phyloP scores from a whole-genome alignment of 2,797 vertebrate species.

The Sorex maritimensis region DNA sequence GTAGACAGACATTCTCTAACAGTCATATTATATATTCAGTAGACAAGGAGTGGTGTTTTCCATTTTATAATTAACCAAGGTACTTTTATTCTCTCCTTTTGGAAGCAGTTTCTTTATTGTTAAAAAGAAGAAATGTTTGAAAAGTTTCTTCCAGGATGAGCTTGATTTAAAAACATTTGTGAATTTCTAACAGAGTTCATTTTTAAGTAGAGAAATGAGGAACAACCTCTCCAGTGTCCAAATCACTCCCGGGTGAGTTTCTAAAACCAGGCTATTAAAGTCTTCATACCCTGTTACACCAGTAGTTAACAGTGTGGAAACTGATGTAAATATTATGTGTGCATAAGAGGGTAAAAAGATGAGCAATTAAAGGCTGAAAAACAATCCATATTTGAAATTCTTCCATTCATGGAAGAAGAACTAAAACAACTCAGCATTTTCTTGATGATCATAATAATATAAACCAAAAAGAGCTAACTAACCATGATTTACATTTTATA shows the following conservation, averaged over 20 bases:
- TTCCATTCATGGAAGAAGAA: neutral
- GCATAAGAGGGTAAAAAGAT: neutral
- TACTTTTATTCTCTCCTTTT: slow-evolving; percentile 49
- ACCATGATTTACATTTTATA: neutral
- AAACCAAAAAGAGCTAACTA: neutral
- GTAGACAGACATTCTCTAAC: neutral
- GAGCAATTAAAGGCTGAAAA: neutral
- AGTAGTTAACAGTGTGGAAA: neutral
- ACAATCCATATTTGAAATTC: neutral
- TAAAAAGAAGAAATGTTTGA: neutral
- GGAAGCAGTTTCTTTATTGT: slow-evolving; percentile 41
- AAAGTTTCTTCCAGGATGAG: slow-evolving; percentile 52
- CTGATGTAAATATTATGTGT: neutral
- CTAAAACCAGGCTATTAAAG: neutral
- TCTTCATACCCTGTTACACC: neutral
- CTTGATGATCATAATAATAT: neutral
- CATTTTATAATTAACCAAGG: slow-evolving; percentile 61
- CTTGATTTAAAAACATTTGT: slow-evolving; percentile 35
- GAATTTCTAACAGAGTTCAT: slow-evolving; percentile 49
- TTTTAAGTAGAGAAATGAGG: slow-evolving; percentile 31
- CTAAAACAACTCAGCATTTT: neutral
- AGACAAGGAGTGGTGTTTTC: neutral
- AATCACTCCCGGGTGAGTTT: neutral
- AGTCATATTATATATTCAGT: slow-evolving; percentile 6
- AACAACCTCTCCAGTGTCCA: neutral